Percentiles rank a stretch among this genome's conserved stretches.
These are phyloP conservation scores for Balearica regulorum DNA, from an alignment of 2,797 vertebrate species.

Conservation along the genomic window DNA sequence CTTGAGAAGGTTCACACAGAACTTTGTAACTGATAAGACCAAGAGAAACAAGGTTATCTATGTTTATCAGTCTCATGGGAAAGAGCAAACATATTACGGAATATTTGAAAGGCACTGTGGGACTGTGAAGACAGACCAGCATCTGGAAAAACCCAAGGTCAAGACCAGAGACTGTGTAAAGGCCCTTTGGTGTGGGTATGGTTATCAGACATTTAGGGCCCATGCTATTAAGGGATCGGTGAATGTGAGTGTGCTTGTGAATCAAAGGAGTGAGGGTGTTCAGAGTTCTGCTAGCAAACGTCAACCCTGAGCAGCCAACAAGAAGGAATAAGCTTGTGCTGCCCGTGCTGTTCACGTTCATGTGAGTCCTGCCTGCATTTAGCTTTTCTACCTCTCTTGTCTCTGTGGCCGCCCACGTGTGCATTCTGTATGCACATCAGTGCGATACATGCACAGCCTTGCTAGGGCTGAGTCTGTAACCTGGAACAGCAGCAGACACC, in stretches of 20 bases:
- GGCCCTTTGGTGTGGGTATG: not conserved
- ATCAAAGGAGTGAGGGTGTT: not conserved
- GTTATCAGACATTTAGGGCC: not conserved
- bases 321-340: not conserved
- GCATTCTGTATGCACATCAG: fast-evolving
- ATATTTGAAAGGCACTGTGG: not conserved
- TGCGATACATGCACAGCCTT: fast-evolving
- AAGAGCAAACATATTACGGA: not conserved
- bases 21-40: not conserved
- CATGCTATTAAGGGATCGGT: not conserved
- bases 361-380: not conserved
- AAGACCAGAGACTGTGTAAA: not conserved
- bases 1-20: not conserved
- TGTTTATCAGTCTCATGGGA: not conserved
- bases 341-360: not conserved
- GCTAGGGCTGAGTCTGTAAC: not conserved
- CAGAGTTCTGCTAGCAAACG: not conserved
- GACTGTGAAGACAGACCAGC: not conserved
- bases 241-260: not conserved
- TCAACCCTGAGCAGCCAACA: not conserved
- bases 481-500: not conserved
- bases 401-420: not conserved
- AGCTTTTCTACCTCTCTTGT: not conserved
- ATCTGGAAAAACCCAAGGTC: not conserved
- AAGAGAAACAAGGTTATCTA: not conserved